These are phyloP conservation scores for Amniataba percoides DNA, from an alignment of 2,797 vertebrate genomes.

Conservation along the genomic window DNA sequence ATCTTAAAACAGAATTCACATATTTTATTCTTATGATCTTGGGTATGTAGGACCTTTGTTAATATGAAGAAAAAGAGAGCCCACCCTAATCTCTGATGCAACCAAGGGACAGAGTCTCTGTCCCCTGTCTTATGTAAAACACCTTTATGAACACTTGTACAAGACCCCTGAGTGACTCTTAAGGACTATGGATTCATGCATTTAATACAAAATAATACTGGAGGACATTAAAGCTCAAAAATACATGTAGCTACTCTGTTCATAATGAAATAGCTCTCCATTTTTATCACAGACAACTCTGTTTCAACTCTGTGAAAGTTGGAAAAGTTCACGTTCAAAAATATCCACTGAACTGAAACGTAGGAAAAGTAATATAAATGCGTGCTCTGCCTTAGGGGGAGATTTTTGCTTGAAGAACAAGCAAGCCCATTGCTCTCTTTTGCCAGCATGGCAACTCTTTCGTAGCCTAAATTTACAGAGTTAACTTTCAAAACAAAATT, in stretches of 20 bases:
- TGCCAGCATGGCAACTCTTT: conserved; percentile 57
- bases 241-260: background rate
- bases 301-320: conserved; percentile 19
- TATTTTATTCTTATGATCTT: conserved; percentile 70
- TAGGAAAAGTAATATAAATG: conserved; percentile 46
- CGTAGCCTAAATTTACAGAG: conserved; percentile 50
- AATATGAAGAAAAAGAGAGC: conserved; percentile 53
- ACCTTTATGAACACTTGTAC: conserved; percentile 46
- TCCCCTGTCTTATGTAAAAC: conserved; percentile 50
- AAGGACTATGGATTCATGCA: conserved; percentile 18
- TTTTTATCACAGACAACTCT: conserved; percentile 21
- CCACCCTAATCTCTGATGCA: conserved; percentile 63
- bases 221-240: conserved; percentile 23
- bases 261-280: conserved; percentile 28
- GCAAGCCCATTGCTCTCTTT: conserved; percentile 42
- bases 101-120: conserved; percentile 46
- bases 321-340: conserved; percentile 43
- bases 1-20: conserved; percentile 66
- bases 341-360: conserved; percentile 54
- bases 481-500: conserved; percentile 71
- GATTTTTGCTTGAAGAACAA: conserved; percentile 45
- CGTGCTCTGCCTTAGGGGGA: conserved; percentile 38
- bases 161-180: conserved; percentile 24
- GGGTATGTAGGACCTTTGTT: conserved; percentile 54
- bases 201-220: conserved; percentile 37